phyloP scores from a whole-genome alignment of 1,140 invertebrate species.

The Danaus plexippus region DNA sequence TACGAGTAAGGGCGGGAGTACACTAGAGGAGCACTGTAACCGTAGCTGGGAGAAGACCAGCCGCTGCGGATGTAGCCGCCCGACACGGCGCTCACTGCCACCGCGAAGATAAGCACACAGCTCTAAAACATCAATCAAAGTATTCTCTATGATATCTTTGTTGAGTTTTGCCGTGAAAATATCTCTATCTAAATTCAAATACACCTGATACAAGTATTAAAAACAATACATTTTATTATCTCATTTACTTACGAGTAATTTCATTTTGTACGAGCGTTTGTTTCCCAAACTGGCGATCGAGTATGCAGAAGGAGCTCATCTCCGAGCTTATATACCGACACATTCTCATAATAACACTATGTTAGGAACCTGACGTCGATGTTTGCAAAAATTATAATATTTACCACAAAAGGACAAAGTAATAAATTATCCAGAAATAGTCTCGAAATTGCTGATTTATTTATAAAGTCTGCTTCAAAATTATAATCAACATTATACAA shows the following conservation, averaged over 20 bases:
- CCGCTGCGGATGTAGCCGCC: slow-evolving; percentile 33
- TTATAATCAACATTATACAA: no score
- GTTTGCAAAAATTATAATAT: no score
- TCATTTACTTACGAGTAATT: slow-evolving; percentile 23
- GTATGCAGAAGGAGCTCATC: slow-evolving; percentile 8
- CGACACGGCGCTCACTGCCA: slow-evolving; percentile 24
- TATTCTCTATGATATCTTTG: not conserved
- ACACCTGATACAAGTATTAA: slow-evolving; percentile 3
- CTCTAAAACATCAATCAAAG: slow-evolving; percentile 17
- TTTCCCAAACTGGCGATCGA: slow-evolving; percentile 10
- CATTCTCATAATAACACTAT: no score
- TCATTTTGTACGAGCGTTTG: slow-evolving; percentile 20
- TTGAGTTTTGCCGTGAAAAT: not conserved
- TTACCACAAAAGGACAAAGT: no score
- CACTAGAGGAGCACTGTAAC: no score
- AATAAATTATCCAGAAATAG: no score
- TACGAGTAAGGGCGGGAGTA: no score
- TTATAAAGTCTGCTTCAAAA: no score
- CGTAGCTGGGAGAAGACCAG: slow-evolving; percentile 19
- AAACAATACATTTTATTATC: slow-evolving; percentile 4
- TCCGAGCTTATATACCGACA: slow-evolving; percentile 18
- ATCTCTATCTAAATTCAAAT: not conserved
- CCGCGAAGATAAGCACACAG: slow-evolving; percentile 22
- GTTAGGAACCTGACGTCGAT: no score
- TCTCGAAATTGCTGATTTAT: no score